Conservation (phyloP, 2,113 vertebrate genomes). For the Trematomus loennbergii region DNA sequence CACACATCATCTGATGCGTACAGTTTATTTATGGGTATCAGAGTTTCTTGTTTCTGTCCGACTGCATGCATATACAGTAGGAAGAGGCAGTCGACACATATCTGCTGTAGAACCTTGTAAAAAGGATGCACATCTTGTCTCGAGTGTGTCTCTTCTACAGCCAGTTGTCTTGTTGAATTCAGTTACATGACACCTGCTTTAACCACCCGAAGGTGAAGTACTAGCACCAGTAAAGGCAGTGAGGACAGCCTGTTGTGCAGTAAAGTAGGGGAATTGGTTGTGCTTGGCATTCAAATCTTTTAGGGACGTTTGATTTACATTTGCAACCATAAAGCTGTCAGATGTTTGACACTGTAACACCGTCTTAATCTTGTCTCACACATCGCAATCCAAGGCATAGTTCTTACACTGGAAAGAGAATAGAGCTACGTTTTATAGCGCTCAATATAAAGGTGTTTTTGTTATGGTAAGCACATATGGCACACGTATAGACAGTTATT, state of each 20-base stretch:
- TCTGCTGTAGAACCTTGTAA: not conserved
- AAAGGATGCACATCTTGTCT: not conserved
- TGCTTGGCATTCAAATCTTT: conserved; percentile 27
- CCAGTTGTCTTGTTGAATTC: not conserved
- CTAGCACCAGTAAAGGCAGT: not conserved
- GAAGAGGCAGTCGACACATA: not conserved
- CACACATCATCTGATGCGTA: no score
- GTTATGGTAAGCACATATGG: conserved; percentile 56
- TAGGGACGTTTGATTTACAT: conserved; percentile 47
- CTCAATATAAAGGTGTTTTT: conserved; percentile 56
- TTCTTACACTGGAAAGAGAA: conserved; percentile 26
- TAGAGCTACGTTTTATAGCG: conserved; percentile 3
- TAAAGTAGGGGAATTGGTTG: conserved; percentile 38
- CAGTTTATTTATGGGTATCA: not conserved
- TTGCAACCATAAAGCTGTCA: conserved; percentile 50
- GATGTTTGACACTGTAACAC: conserved; percentile 51
- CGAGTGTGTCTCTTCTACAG: not conserved
- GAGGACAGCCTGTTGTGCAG: conserved; percentile 13
- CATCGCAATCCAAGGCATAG: conserved; percentile 31
- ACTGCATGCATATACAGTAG: no score
- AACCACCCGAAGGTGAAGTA: conserved; percentile 9
- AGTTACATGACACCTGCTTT: not conserved
- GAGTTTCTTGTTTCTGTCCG: not conserved
- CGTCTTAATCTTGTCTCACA: conserved; percentile 45
- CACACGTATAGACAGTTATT: conserved; percentile 64